phyloP scores from a whole-genome alignment of 2,113 vertebrate genomes.

The Sturnus vulgaris region DNA sequence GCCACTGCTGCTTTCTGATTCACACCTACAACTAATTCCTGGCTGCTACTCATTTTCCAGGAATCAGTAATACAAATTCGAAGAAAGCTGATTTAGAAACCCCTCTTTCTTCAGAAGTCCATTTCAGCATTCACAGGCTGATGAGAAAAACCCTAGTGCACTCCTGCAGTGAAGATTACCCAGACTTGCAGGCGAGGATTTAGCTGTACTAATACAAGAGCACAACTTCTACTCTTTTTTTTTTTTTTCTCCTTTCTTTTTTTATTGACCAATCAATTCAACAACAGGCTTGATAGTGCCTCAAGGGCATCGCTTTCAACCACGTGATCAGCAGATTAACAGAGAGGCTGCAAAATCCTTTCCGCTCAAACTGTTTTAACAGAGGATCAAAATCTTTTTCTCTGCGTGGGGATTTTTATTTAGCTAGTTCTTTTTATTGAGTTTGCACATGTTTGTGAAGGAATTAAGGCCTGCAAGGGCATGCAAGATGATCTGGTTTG shows the following conservation, averaged over 20 bases:
- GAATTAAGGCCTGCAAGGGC: neutral
- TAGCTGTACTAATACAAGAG: constrained; percentile 36
- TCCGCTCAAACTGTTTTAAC: constrained; percentile 51
- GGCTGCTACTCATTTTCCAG: neutral
- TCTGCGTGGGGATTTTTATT: constrained; percentile 12
- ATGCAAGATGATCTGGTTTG: neutral
- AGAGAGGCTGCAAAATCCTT: constrained; percentile 58
- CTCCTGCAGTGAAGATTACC: constrained; percentile 39
- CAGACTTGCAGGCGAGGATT: constrained; percentile 32
- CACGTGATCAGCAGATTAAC: constrained; percentile 58
- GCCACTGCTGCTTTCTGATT: constrained; percentile 35
- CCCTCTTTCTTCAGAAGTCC: neutral
- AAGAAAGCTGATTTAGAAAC: neutral
- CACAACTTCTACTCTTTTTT: neutral
- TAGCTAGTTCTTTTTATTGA: constrained; percentile 27
- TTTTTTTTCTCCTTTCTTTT: constrained; percentile 1
- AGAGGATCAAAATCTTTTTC: constrained; percentile 43
- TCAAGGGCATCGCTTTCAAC: constrained; percentile 26
- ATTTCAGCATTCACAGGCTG: neutral
- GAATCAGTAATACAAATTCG: neutral
- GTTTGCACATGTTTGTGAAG: neutral
- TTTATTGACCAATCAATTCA: constrained; percentile 50
- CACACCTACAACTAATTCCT: constrained; percentile 35
- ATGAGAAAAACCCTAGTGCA: neutral
- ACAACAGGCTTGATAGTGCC: constrained; percentile 32